A percentile compares a stretch with the other conserved stretches of the same genome.
Conservation (phyloP, 2,888 invertebrate genomes). For the Halocaridina rubra region DNA sequence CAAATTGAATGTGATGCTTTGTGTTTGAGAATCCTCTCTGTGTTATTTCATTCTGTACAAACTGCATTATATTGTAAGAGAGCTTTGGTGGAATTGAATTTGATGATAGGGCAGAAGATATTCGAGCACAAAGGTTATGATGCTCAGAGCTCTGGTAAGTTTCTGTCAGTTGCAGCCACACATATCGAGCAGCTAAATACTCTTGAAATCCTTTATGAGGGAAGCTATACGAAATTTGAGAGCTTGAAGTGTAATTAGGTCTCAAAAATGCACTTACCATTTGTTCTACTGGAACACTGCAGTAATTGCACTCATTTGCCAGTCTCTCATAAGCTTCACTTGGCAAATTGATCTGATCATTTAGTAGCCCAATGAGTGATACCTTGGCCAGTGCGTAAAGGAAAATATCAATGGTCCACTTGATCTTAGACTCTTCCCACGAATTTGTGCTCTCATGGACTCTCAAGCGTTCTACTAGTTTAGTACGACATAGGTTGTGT, state of each 20-base stretch:
- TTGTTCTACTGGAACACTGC: conserved; percentile 19
- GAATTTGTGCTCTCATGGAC: not conserved
- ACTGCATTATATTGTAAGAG: too few relatives aligned
- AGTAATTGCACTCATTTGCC: not conserved
- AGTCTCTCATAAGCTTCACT: not conserved
- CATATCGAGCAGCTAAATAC: too few relatives aligned
- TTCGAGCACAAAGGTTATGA: too few relatives aligned
- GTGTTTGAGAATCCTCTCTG: too few relatives aligned
- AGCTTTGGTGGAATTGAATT: too few relatives aligned
- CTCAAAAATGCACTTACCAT: conserved; percentile 14
- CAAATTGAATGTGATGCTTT: too few relatives aligned
- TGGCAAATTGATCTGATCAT: not conserved
- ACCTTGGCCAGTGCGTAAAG: not conserved
- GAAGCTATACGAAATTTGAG: too few relatives aligned
- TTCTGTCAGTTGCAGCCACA: too few relatives aligned
- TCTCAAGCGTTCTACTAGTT: conserved; percentile 12
- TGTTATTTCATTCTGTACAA: too few relatives aligned
- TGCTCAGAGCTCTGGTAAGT: not conserved
- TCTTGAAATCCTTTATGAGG: too few relatives aligned
- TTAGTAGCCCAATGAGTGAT: not conserved
- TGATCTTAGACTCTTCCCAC: not conserved
- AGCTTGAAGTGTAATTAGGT: not conserved
- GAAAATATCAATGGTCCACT: not conserved
- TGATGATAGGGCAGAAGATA: too few relatives aligned
- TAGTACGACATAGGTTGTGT: conserved; percentile 1